phyloP scores from a whole-genome alignment of 2,113 vertebrate species.

The Dolichallabes microphthalmus region DNA sequence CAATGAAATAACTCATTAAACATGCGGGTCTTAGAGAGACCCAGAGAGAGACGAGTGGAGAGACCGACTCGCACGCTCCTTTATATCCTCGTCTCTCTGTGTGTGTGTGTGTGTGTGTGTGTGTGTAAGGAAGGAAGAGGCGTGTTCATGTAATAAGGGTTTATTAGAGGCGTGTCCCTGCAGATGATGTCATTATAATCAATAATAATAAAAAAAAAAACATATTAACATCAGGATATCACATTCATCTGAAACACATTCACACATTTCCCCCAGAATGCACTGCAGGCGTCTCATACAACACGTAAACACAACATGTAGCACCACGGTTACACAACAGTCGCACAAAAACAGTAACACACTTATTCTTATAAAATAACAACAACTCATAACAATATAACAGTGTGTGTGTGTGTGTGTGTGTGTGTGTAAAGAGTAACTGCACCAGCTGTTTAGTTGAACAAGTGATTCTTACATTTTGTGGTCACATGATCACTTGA shows the following conservation, averaged over 20 bases:
- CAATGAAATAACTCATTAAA: neutral
- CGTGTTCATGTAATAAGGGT: slow-evolving; percentile 15
- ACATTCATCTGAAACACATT: neutral
- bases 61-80: neutral
- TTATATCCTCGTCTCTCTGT: neutral
- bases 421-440: neutral
- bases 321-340: slow-evolving; percentile 67
- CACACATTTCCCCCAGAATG: slow-evolving; percentile 19
- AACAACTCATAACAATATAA: slow-evolving; percentile 54
- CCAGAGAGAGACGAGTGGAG: neutral
- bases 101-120: slow-evolving; percentile 39
- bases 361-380: slow-evolving; percentile 13
- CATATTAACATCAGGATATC: neutral
- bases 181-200: slow-evolving; percentile 17
- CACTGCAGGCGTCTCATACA: slow-evolving; percentile 20
- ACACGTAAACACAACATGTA: slow-evolving; percentile 54
- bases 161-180: slow-evolving; percentile 28
- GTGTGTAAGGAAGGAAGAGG: neutral
- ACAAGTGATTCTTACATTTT: neutral
- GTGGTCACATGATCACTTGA: neutral
- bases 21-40: neutral
- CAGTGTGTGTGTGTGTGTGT: neutral
- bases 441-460: neutral
- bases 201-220: neutral
- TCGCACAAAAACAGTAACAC: slow-evolving; percentile 53